Conservation (phyloP, 2,888 invertebrate genomes). For the Phragmatobia fuliginosa region DNA sequence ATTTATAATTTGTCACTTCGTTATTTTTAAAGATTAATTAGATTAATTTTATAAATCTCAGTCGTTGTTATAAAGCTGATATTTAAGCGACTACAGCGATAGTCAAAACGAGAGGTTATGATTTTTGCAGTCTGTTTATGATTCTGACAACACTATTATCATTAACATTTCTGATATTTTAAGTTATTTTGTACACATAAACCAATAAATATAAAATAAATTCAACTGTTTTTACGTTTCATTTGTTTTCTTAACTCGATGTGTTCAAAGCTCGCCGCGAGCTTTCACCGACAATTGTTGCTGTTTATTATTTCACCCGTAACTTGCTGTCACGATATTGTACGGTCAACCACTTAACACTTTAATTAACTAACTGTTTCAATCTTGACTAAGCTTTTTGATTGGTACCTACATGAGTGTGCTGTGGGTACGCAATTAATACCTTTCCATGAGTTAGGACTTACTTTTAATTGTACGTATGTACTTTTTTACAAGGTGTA, state of each 20-base stretch:
- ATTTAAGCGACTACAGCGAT: no score
- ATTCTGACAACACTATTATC: no score
- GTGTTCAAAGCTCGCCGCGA: slow-evolving; percentile 62
- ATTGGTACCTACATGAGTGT: slow-evolving; percentile 11
- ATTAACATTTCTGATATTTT: no score
- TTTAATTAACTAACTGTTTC: slow-evolving; percentile 50
- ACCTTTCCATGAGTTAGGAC: neutral
- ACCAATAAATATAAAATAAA: neutral
- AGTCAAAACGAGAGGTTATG: no score
- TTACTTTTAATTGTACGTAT: neutral
- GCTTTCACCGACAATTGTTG: slow-evolving; percentile 58
- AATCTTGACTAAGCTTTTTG: slow-evolving; percentile 15
- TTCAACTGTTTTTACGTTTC: neutral
- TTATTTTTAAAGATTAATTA: no score
- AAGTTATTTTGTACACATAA: neutral
- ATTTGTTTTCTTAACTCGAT: slow-evolving; percentile 33
- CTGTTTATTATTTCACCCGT: slow-evolving; percentile 57
- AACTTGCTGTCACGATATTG: slow-evolving; percentile 56
- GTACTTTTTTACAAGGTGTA: no score
- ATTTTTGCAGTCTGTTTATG: no score
- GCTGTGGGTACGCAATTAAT: neutral
- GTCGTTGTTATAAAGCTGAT: no score
- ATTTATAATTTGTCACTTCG: no score
- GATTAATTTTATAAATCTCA: no score
- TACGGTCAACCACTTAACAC: slow-evolving; percentile 46